Evolutionary conservation across 2,113 vertebrate species (phyloP), one percentile per base, ranked within the genome.

Genomic region (Calyptommatus sinebrachiatus): DNA sequence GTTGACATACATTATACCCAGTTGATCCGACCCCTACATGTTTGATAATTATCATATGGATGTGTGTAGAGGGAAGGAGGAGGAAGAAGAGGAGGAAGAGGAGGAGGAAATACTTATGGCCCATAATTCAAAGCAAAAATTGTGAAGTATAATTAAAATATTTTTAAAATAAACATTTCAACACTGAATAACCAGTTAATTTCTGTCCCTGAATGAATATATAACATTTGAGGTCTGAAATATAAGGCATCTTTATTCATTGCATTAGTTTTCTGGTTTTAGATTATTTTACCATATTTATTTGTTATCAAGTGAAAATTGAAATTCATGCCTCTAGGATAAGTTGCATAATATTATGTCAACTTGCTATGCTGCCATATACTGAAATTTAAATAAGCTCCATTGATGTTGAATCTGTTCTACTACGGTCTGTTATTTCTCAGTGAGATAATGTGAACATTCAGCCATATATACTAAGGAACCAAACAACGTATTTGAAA

Each of bases 281-380:
- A 18, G n/a, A n/a, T n/a, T 76, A 71, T 57, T 85, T 53, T 78
- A 84, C 18, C 8, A 71, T 78, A 83, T 88, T 50, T 81, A 62
- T 85, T 26, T 87, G 35, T 85, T 86, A 22, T 83, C 78, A 50
- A 69, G 77, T 75, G 70, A 71, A 91, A 89, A 89, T 26, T 77
- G 48, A 24, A 87, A 84, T 16, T 75, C 79, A 1, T 31, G 45
- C 48, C 72, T 89, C 1, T 26, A 62, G 53, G 75, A 46, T 70
- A 84, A 48, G 83, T 88, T 88, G 21, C 20, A 83, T 61, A 63
- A 41, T 29, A 0, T 78, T 87, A 46, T 68, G 21, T 67, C 18
- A 46, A 26, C 11, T 85, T 83, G 71, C 87, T 73, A 31, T 80
- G 57, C 10, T 22, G 4, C 22, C 28, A 70, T 0, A 0, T 73